Evolutionary conservation across 2,888 invertebrate species (phyloP), one percentile per base, ranked within the genome.

Genomic region (Furcula furcula): DNA sequence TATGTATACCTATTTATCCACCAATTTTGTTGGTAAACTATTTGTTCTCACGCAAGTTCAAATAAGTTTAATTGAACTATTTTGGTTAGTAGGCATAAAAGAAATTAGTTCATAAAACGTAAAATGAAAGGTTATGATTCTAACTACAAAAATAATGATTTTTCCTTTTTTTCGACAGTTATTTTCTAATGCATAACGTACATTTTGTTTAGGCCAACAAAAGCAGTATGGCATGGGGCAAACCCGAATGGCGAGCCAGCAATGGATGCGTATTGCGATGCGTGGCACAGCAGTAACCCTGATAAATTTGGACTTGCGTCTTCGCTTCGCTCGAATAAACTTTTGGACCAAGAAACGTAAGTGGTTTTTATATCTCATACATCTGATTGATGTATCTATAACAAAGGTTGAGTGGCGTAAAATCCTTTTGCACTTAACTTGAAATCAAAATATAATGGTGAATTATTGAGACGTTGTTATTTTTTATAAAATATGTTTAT

Each of bases 141-240:
- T n/a, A n/a, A n/a, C n/a, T n/a, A n/a, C n/a, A n/a, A n/a, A n/a
- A n/a, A n/a, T n/a, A n/a, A n/a, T n/a, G n/a, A n/a, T n/a, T n/a
- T n/a, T n/a, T n/a, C n/a, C n/a, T n/a, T n/a, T n/a, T n/a, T n/a
- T n/a, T n/a, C n/a, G n/a, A n/a, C n/a, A n/a, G n/a, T n/a, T 12
- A 11, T 38, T 38, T 46, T 23, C 5, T 55, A 28, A 46, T 40
- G 26, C 23, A 14, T 9, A 20, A 7, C 43, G 31, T 60, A 14
- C 50, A 50, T 63, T 57, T 41, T 49, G 36, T 49, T 16, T 74
- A 97, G 97, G 97, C 95, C 97, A 7, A 94, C 95, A 58, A 98
- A 98, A 82, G 93, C 96, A 26, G 93, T 97, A 18, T 99, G 99
- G 99, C 98, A 99, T 67, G 99, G 99, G 2, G 95, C 98, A 4